Evolutionary conservation across 1,140 invertebrate species (phyloP).

Genomic region (Babylonia areolata): DNA sequence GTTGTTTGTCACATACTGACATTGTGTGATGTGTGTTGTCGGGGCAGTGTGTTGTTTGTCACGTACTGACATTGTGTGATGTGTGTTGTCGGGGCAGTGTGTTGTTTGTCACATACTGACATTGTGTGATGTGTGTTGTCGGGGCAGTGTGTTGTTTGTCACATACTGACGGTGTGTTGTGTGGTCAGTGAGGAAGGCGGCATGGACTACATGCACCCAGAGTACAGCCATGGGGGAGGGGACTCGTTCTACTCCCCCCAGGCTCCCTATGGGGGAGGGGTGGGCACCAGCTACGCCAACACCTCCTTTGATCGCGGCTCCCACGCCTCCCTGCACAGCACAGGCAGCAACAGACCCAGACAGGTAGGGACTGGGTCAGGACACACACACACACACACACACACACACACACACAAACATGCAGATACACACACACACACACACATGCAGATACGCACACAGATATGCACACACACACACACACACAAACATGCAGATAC

Average conservation of each 20-base stretch:
- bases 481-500: no score
- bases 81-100: no score
- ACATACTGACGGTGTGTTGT: no score
- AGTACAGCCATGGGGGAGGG: slow-evolving; percentile 51
- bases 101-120: not conserved
- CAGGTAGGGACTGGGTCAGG: slow-evolving; percentile 25
- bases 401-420: no score
- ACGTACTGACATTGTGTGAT: no score
- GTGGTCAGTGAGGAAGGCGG: slow-evolving; percentile 60
- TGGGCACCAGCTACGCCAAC: slow-evolving; percentile 50
- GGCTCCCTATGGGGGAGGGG: slow-evolving; percentile 51
- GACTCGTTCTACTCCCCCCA: slow-evolving; percentile 46
- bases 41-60: no score
- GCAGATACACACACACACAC: no score
- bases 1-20: no score
- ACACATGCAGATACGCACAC: no score
- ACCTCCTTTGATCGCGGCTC: slow-evolving; percentile 57
- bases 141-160: slow-evolving; percentile 41
- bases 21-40: no score
- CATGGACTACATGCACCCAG: slow-evolving; percentile 69
- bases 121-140: slow-evolving; percentile 12
- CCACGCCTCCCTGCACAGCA: slow-evolving; percentile 56
- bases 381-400: no score
- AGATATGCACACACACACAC: no score
- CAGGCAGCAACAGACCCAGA: slow-evolving; percentile 55